These are phyloP conservation scores for Chelonus insularis DNA, from an alignment of 1,140 invertebrate genomes.

Conservation along the genomic window DNA sequence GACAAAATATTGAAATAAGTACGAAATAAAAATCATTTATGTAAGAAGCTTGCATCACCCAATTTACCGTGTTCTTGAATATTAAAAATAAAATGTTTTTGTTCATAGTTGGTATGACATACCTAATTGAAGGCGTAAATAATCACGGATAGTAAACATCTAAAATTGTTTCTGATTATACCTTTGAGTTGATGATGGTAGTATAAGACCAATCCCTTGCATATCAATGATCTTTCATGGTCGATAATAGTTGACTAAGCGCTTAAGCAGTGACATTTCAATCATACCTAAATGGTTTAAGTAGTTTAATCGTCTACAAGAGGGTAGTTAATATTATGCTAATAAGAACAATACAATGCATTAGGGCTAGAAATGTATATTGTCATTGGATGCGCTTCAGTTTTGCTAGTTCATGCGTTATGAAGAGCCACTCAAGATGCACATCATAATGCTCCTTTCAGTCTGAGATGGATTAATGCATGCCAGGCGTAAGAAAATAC, in stretches of 20 bases:
- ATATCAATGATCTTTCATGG: constrained; percentile 27
- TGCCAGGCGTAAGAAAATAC: constrained; percentile 27
- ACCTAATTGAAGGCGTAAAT: constrained; percentile 26
- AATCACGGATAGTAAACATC: constrained; percentile 28
- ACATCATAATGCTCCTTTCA: background rate
- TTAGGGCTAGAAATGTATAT: background rate
- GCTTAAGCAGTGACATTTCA: background rate
- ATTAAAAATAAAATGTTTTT: no score
- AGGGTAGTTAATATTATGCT: constrained; percentile 19
- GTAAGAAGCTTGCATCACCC: no score
- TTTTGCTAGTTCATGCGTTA: background rate
- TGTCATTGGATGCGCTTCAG: background rate
- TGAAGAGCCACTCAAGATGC: no score
- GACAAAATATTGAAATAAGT: no score
- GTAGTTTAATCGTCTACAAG: constrained; percentile 7
- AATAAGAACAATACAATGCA: constrained; percentile 3
- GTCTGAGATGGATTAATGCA: constrained; percentile 15
- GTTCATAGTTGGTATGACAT: no score
- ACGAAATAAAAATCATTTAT: no score
- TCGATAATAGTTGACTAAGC: constrained; percentile 7
- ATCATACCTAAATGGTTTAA: constrained; percentile 1
- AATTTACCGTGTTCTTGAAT: no score
- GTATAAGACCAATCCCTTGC: constrained; percentile 21
- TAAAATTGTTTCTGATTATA: constrained; percentile 31
- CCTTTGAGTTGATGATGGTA: constrained; percentile 12